Percentiles rank a stretch among this genome's conserved stretches.
Conservation (phyloP, 2,113 vertebrate genomes). For the Centropristis striata region DNA sequence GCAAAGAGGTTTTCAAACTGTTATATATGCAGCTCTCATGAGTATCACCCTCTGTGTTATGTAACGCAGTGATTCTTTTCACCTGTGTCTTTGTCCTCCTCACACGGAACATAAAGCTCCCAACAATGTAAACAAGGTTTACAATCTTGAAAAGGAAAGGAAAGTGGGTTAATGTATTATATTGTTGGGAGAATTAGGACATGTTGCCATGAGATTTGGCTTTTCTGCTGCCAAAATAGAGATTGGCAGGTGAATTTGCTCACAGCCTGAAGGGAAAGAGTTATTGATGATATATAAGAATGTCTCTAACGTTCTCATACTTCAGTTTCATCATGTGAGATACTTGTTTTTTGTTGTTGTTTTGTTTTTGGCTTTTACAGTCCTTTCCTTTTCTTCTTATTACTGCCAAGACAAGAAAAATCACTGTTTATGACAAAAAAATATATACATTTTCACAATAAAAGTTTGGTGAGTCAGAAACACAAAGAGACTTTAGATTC, state of each 20-base stretch:
- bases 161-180: constrained; percentile 40
- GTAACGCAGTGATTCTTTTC: constrained; percentile 33
- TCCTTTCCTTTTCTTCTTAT: neutral
- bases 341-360: neutral
- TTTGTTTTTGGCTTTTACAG: neutral
- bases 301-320: neutral
- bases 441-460: constrained; percentile 8
- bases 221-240: neutral
- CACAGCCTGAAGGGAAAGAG: neutral
- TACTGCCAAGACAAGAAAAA: neutral
- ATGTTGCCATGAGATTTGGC: neutral
- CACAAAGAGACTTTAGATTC: neutral
- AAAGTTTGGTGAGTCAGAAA: neutral
- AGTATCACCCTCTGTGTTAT: constrained; percentile 25
- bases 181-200: constrained; percentile 21
- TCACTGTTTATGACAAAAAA: neutral
- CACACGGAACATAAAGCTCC: constrained; percentile 8
- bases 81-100: constrained; percentile 32
- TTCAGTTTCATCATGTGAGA: neutral
- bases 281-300: constrained; percentile 13
- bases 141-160: constrained; percentile 9
- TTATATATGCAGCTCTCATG: constrained; percentile 2
- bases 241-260: neutral
- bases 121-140: neutral
- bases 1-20: neutral